Evolutionary conservation across 1,140 invertebrate genomes (phyloP).

Genomic region (Saccostrea cuccullata): DNA sequence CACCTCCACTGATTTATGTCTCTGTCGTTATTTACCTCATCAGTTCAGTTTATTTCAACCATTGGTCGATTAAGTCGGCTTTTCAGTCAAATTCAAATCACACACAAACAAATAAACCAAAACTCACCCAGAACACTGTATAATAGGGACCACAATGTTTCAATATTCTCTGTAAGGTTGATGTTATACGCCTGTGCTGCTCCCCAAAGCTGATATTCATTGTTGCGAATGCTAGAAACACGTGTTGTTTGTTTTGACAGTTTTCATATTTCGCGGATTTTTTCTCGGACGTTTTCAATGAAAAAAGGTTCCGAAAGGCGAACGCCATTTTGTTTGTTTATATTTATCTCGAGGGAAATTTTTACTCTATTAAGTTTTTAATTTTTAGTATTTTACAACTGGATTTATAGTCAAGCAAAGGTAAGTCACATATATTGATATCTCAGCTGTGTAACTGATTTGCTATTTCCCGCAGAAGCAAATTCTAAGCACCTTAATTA

Average conservation of each 20-base stretch:
- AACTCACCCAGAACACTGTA: too few relatives aligned
- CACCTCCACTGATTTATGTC: too few relatives aligned
- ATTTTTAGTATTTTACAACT: neutral
- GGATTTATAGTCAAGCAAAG: neutral
- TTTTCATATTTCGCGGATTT: slow-evolving; percentile 29
- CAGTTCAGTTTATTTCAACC: too few relatives aligned
- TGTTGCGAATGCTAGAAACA: neutral
- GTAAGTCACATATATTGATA: neutral
- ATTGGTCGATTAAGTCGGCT: too few relatives aligned
- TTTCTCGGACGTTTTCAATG: neutral
- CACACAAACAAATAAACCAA: too few relatives aligned
- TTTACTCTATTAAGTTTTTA: neutral
- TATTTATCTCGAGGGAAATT: slow-evolving; percentile 11
- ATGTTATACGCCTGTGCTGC: too few relatives aligned
- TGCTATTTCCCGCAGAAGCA: neutral
- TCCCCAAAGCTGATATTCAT: too few relatives aligned
- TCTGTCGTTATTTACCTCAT: too few relatives aligned
- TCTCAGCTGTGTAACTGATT: neutral
- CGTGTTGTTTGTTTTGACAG: neutral
- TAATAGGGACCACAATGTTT: too few relatives aligned
- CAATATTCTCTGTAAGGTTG: too few relatives aligned
- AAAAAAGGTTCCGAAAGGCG: neutral
- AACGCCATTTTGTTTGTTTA: slow-evolving; percentile 30
- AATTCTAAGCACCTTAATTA: too few relatives aligned
- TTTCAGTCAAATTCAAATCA: too few relatives aligned